phyloP scores from a whole-genome alignment of 2,797 vertebrate species.

The Limosa lapponica region DNA sequence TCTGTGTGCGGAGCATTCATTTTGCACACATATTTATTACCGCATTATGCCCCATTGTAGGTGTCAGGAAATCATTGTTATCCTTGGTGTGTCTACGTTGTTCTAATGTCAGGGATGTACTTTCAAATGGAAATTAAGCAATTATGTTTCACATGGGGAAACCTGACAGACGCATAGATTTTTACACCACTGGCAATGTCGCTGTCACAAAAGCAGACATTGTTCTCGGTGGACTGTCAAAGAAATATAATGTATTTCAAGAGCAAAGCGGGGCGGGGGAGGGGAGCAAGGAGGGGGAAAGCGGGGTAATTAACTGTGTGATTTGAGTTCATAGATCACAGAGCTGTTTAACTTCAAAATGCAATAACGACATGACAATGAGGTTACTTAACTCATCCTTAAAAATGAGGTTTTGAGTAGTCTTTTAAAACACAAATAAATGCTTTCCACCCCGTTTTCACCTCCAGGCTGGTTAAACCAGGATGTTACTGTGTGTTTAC shows the following conservation, averaged over 20 bases:
- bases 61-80: constrained; percentile 78
- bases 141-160: constrained; percentile 77
- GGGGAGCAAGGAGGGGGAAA: constrained; percentile 17
- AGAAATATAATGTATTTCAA: constrained; percentile 76
- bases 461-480: not conserved
- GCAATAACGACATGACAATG: constrained; percentile 48
- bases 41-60: constrained; percentile 66
- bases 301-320: constrained; percentile 72
- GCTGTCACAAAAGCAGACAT: constrained; percentile 73
- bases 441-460: not conserved
- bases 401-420: not conserved
- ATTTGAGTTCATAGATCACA: constrained; percentile 71
- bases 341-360: constrained; percentile 71
- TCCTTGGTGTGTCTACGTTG: constrained; percentile 67
- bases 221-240: constrained; percentile 66
- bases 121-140: constrained; percentile 85
- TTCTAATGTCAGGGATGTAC: constrained; percentile 76
- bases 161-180: constrained; percentile 77
- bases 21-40: constrained; percentile 65
- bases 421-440: constrained; percentile 1
- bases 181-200: constrained; percentile 76
- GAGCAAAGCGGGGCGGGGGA: constrained; percentile 13
- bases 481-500: not conserved
- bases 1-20: constrained; percentile 55
- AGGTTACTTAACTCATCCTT: constrained; percentile 55